These are phyloP conservation scores for Neoitamus cyanurus DNA, from an alignment of 2,888 invertebrate species.

Conservation along the genomic window DNA sequence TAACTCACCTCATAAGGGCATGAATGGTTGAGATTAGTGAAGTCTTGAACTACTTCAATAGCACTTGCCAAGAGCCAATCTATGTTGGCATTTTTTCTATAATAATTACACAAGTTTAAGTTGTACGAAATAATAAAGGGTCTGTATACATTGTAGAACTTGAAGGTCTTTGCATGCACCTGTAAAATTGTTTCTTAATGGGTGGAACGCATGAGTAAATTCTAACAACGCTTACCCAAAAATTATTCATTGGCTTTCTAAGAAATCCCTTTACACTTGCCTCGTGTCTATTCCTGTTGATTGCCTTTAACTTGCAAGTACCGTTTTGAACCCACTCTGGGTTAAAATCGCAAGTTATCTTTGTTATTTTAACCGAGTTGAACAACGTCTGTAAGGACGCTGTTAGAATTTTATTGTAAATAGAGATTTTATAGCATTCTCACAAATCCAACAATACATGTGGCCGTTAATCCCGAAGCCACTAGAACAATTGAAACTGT, in stretches of 20 bases:
- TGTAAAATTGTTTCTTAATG: not conserved
- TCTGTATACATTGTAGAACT: not conserved
- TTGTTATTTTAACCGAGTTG: constrained; percentile 4
- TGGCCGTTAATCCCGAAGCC: too few relatives aligned
- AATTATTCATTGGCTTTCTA: not conserved
- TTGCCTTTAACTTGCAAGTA: not conserved
- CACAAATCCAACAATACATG: not conserved
- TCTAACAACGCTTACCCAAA: not conserved
- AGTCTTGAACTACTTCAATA: not conserved
- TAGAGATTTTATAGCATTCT: not conserved
- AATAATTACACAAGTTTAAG: not conserved
- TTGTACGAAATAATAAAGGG: not conserved
- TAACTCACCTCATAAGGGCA: too few relatives aligned
- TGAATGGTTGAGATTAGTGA: too few relatives aligned
- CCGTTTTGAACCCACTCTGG: too few relatives aligned
- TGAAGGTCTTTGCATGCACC: not conserved
- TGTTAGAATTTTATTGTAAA: not conserved
- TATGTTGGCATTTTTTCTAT: not conserved
- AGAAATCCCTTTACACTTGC: not conserved
- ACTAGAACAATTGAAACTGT: too few relatives aligned
- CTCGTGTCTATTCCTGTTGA: not conserved
- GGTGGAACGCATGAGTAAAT: not conserved
- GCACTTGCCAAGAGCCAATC: not conserved
- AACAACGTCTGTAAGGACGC: not conserved
- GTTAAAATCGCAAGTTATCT: too few relatives aligned